phyloP scores from a whole-genome alignment of 2,888 invertebrate species.

The Sinhomidia bicolor region DNA sequence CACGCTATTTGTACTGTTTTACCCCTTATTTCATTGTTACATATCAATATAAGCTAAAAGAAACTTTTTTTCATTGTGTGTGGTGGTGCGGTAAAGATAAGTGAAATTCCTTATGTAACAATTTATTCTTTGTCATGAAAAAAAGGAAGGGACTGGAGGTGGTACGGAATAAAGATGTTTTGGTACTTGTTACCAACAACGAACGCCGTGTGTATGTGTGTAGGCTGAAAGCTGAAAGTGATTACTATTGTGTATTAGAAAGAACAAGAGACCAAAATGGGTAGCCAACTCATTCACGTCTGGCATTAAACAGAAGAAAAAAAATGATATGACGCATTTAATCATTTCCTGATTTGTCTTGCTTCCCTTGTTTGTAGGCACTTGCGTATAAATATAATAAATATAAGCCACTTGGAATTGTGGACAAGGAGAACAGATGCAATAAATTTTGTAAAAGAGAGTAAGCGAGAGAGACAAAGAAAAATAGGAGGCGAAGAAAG shows the following conservation, averaged over 20 bases:
- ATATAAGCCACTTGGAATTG: slow-evolving; percentile 6
- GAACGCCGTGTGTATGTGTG: not conserved
- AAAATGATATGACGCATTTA: slow-evolving; percentile 46
- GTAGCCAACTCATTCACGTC: not conserved
- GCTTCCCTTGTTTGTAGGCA: slow-evolving; percentile 15
- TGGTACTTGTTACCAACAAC: slow-evolving; percentile 41
- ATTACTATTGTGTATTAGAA: not conserved
- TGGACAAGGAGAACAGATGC: not conserved
- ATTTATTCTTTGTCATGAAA: slow-evolving; percentile 59
- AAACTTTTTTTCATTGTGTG: slow-evolving; percentile 64
- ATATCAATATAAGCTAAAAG: not conserved
- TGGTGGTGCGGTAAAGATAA: slow-evolving; percentile 66
- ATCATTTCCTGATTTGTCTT: slow-evolving; percentile 57
- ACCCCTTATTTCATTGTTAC: not conserved
- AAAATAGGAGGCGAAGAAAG: not conserved
- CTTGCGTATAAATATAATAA: not conserved
- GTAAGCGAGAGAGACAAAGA: not conserved
- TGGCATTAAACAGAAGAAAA: not conserved
- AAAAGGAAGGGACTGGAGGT: slow-evolving; percentile 39
- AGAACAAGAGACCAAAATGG: not conserved
- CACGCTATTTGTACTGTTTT: slow-evolving; percentile 15
- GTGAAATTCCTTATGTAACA: slow-evolving; percentile 59
- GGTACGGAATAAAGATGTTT: slow-evolving; percentile 56
- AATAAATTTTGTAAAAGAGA: slow-evolving; percentile 5
- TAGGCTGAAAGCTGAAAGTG: not conserved